Evolutionary conservation across 2,888 invertebrate species (phyloP).

Genomic region (Metacarcinus magister): DNA sequence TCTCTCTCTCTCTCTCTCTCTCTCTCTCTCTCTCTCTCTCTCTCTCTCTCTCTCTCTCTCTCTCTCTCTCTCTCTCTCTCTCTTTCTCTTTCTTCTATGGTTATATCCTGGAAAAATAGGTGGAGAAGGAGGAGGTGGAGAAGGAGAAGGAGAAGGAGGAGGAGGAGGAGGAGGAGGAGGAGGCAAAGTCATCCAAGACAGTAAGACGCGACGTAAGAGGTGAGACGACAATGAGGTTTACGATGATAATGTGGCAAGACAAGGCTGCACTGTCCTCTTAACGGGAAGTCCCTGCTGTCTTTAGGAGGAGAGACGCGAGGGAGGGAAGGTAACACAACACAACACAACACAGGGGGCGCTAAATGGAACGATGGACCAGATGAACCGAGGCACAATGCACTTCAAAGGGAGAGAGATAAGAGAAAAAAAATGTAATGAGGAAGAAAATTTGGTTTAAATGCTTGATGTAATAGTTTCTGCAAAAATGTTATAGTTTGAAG

Average conservation of each 20-base stretch:
- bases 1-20: conserved; percentile 1
- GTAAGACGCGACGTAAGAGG: neutral
- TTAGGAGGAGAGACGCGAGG: neutral
- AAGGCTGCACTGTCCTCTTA: neutral
- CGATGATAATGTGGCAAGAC: conserved; percentile 44
- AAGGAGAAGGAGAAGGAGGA: neutral
- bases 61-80: neutral
- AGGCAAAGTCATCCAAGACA: neutral
- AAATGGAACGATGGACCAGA: neutral
- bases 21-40: conserved; percentile 51
- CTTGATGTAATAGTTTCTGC: neutral
- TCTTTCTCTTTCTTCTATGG: neutral
- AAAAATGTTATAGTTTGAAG: neutral
- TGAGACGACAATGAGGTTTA: neutral
- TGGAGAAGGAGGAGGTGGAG: neutral
- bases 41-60: neutral
- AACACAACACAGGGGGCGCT: neutral
- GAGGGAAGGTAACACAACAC: neutral
- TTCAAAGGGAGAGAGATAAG: neutral
- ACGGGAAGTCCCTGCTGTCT: neutral
- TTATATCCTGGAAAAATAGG: neutral
- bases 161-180: conserved; percentile 26
- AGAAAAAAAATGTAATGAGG: neutral
- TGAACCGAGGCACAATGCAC: neutral
- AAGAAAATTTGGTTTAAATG: neutral